phyloP scores from a whole-genome alignment of 1,140 invertebrate species.

The Melanaphis sacchari region DNA sequence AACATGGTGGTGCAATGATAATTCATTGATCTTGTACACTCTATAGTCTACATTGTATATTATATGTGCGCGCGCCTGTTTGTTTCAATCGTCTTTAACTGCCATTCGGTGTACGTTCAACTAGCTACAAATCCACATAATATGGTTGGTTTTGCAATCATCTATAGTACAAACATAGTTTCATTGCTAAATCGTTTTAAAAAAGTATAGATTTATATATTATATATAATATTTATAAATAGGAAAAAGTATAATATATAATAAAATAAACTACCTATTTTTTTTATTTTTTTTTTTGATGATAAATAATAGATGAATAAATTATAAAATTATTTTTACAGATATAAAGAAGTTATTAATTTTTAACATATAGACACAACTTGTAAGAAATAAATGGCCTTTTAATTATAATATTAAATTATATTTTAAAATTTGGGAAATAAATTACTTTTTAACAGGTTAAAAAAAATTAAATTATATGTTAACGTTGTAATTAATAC shows the following conservation, averaged over 20 bases:
- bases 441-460: too few species aligned
- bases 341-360: not conserved
- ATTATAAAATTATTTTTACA: not conserved
- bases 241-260: not conserved
- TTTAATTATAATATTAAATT: too few species aligned
- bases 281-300: not conserved
- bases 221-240: not conserved
- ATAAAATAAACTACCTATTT: not conserved
- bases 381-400: not conserved
- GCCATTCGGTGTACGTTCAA: not conserved
- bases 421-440: too few species aligned
- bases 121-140: not conserved
- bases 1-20: not conserved
- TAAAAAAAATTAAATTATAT: too few species aligned
- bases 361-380: not conserved
- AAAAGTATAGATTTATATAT: not conserved
- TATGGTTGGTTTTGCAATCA: not conserved
- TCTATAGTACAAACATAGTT: not conserved
- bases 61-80: not conserved
- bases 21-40: constrained; percentile 11
- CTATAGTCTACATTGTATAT: too few species aligned
- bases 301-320: not conserved
- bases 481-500: too few species aligned
- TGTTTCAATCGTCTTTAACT: not conserved
- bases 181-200: not conserved